Percentiles rank a stretch among this genome's conserved stretches.
Evolutionary conservation across 1,140 invertebrate species (phyloP).

Genomic region (Lucilia sericata): DNA sequence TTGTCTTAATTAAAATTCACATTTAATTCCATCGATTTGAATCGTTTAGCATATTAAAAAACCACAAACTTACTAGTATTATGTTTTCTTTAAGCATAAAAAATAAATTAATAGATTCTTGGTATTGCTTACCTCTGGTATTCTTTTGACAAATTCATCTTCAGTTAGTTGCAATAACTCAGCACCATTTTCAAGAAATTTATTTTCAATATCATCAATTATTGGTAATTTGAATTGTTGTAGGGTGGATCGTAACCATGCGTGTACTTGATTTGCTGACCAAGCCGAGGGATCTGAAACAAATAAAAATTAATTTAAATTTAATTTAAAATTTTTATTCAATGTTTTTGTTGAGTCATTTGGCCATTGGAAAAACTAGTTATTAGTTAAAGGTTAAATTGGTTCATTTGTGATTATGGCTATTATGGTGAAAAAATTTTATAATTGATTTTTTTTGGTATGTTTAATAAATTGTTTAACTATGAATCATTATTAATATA

Average conservation of each 20-base stretch:
- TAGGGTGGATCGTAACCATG: slow-evolving; percentile 88
- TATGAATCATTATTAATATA: background rate
- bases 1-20: slow-evolving; percentile 57
- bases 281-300: slow-evolving; percentile 85
- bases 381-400: slow-evolving; percentile 1
- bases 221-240: slow-evolving; percentile 80
- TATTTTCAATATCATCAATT: slow-evolving; percentile 81
- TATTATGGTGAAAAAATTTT: background rate
- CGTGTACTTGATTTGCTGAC: slow-evolving; percentile 84
- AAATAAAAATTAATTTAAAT: slow-evolving; percentile 6
- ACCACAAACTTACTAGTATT: background rate
- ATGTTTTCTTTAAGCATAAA: slow-evolving; percentile 20
- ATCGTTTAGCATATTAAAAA: slow-evolving; percentile 30
- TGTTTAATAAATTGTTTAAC: background rate
- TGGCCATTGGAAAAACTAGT: slow-evolving; percentile 3
- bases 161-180: slow-evolving; percentile 82
- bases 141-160: slow-evolving; percentile 85
- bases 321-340: background rate
- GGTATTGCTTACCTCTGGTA: slow-evolving; percentile 76
- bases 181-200: slow-evolving; percentile 74
- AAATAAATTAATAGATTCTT: background rate
- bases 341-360: slow-evolving; percentile 13
- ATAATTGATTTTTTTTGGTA: background rate
- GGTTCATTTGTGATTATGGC: slow-evolving; percentile 21
- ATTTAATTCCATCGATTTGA: slow-evolving; percentile 37